Conservation (phyloP, 2,113 vertebrate species). For the Ctenodactylus gundi region DNA sequence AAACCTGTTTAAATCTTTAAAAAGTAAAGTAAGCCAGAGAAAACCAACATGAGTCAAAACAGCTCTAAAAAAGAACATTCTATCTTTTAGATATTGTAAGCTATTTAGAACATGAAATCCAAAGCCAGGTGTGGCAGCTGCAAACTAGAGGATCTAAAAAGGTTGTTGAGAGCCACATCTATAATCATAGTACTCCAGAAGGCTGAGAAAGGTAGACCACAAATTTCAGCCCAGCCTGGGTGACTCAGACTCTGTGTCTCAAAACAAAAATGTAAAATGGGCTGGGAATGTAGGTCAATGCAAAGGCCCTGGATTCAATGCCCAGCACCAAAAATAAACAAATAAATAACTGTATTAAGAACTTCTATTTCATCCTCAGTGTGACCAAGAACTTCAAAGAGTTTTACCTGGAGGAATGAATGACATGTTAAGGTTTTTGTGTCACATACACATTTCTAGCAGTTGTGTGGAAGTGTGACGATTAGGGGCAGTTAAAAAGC, state of each 20-base stretch:
- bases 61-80: conserved; percentile 21
- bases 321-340: no score
- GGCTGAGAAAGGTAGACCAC: no score
- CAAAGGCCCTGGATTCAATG: no score
- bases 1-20: conserved; percentile 4
- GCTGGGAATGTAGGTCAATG: no score
- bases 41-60: not conserved
- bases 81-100: not conserved
- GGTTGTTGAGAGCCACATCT: no score
- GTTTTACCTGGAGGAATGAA: not conserved
- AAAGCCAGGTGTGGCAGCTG: not conserved
- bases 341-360: conserved; percentile 29
- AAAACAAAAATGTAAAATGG: no score
- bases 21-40: conserved; percentile 17
- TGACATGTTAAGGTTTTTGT: not conserved
- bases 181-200: no score
- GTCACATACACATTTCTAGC: not conserved
- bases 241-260: no score
- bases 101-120: conserved; percentile 39
- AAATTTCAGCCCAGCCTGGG: no score
- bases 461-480: not conserved
- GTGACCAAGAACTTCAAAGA: conserved; percentile 12
- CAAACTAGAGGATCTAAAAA: conserved; percentile 19
- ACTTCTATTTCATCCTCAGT: not conserved
- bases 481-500: conserved; percentile 8